Percentiles rank a stretch among this genome's conserved stretches.
Evolutionary conservation across 1,140 invertebrate genomes (phyloP).

Genomic region (Agraylea sexmaculata): DNA sequence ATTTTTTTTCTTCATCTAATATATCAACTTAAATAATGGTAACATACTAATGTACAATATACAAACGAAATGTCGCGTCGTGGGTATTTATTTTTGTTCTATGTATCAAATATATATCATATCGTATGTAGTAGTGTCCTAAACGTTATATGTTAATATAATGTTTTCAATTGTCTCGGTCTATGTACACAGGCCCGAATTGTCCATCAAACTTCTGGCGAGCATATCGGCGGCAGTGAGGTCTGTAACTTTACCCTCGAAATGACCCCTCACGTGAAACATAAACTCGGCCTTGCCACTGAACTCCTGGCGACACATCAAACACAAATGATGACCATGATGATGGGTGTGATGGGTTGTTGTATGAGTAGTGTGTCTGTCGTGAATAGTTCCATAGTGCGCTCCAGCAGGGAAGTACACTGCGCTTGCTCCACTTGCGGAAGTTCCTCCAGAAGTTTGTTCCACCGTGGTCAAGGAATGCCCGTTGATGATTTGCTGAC

Average conservation of each 20-base stretch:
- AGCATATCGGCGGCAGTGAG: slow-evolving; percentile 48
- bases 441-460: slow-evolving; percentile 30
- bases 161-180: slow-evolving; percentile 24
- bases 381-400: too few species aligned
- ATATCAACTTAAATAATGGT: too few species aligned
- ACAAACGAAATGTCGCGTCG: too few species aligned
- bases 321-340: slow-evolving; percentile 45
- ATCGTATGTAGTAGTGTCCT: too few species aligned
- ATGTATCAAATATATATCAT: too few species aligned
- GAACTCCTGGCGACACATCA: slow-evolving; percentile 54
- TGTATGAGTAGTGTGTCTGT: slow-evolving; percentile 30
- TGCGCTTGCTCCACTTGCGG: slow-evolving; percentile 24
- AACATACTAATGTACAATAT: too few species aligned
- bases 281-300: slow-evolving; percentile 54
- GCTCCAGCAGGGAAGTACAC: slow-evolving; percentile 29
- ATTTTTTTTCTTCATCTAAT: too few species aligned
- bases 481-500: slow-evolving; percentile 34
- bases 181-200: slow-evolving; percentile 50
- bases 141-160: too few species aligned
- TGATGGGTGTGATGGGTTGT: slow-evolving; percentile 23
- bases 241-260: slow-evolving; percentile 46
- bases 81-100: too few species aligned
- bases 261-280: slow-evolving; percentile 56
- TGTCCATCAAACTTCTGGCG: slow-evolving; percentile 48
- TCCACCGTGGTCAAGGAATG: slow-evolving; percentile 26